Conservation (phyloP, 2,113 vertebrate species). For the Camelus dromedarius region DNA sequence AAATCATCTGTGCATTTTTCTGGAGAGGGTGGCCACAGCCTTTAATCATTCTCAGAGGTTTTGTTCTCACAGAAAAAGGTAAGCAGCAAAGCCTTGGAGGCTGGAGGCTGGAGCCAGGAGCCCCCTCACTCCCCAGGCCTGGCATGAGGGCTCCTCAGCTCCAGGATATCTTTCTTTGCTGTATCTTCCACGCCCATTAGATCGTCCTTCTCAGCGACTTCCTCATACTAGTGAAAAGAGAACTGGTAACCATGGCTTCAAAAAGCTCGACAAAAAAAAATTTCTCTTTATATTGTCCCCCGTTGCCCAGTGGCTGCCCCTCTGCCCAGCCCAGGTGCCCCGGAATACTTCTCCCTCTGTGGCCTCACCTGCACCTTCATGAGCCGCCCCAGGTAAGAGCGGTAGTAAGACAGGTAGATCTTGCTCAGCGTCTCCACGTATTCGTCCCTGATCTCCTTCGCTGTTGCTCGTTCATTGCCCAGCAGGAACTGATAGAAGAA, state of each 20-base stretch:
- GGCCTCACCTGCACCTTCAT: constrained; percentile 95
- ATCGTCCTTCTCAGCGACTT: constrained; percentile 96
- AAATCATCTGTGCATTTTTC: background rate
- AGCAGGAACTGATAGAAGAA: constrained; percentile 97
- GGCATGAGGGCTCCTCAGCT: background rate
- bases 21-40: background rate
- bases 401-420: constrained; percentile 96
- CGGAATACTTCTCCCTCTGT: background rate
- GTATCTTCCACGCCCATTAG: constrained; percentile 97
- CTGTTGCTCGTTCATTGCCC: constrained; percentile 93
- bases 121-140: background rate
- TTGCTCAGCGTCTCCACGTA: constrained; percentile 97
- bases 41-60: background rate
- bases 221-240: constrained; percentile 90
- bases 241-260: background rate
- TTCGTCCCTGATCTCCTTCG: constrained; percentile 94
- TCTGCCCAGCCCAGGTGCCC: background rate
- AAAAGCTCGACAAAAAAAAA: rapidly evolving
- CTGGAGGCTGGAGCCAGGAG: background rate
- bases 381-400: constrained; percentile 93
- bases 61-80: background rate
- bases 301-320: background rate
- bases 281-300: background rate
- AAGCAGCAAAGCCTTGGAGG: background rate
- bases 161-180: constrained; percentile 95